Evolutionary conservation across 2,888 invertebrate species (phyloP), one percentile per base, ranked within the genome.

Genomic region (Steinernema scapterisci): DNA sequence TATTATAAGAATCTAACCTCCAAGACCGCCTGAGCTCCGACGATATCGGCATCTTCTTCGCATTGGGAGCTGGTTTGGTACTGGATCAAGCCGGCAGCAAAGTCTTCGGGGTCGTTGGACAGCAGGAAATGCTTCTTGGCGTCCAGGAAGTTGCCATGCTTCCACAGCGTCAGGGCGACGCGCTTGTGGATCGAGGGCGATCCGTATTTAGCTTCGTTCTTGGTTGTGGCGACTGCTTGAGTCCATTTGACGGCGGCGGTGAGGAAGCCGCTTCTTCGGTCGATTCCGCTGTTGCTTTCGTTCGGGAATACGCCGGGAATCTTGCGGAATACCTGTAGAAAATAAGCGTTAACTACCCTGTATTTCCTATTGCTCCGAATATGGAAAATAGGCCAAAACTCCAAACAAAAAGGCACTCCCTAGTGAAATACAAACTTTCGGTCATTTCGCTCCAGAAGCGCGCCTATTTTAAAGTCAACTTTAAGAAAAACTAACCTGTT

Each of bases 171-270:
- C 11, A 13, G 16, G 27, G 63, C 63, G 9, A 31, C 38, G 13
- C 63, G 27, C 27, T 38, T 63, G n/a, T 63, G 63, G 16, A 63
- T 9, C 6, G 38, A 13, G 27, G 31, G 38, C 5, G 27, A 27
- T 9, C 63, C 63, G 16, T 63, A 63, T 54, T 31, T 31, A n/a
- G 31, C 31, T 13, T 63, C 31, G 27, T 1, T 31, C 38, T 38
- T 63, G 31, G 63, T 63, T 3, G 31, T 25, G 1, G 63, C 63
- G 7, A 63, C 31, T 13, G 5, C 31, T 31, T 31, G 63, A 1
- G 27, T 52, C 77, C 77, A 77, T 31, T 77, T 74, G 19, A 77
- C 23, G 2, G 75, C 71, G 27, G 72, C 71, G 70, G 72, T 72
- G 19, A 77, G 52, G 44, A 76, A 63, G 0, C 46, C 48, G 44